Percentiles rank a stretch among this genome's conserved stretches.
phyloP scores from a whole-genome alignment of 2,888 invertebrate species.

The Oligia latruncula region DNA sequence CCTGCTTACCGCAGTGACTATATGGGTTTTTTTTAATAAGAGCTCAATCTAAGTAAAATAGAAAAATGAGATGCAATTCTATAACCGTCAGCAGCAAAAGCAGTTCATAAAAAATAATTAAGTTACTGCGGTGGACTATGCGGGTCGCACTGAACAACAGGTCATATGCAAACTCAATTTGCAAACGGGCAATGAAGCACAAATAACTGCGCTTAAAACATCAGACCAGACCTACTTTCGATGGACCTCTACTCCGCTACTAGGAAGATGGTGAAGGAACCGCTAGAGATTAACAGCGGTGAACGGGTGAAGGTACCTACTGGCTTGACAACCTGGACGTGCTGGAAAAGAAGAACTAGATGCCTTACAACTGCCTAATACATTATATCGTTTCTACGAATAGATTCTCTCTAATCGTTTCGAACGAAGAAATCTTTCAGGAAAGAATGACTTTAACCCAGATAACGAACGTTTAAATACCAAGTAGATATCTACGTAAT shows the following conservation, averaged over 20 bases:
- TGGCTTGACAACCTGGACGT: neutral
- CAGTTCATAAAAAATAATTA: neutral
- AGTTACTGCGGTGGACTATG: neutral
- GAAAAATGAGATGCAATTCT: neutral
- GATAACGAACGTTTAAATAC: slow-evolving; percentile 27
- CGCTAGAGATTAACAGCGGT: neutral
- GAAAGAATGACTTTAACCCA: slow-evolving; percentile 24
- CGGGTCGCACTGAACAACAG: neutral
- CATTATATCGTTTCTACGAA: too few relatives aligned
- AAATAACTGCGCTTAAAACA: neutral
- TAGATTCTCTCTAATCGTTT: slow-evolving; percentile 5
- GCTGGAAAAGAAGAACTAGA: neutral
- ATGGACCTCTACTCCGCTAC: neutral
- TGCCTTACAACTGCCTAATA: neutral
- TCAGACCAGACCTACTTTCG: neutral
- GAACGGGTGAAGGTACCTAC: neutral
- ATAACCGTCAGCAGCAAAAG: neutral
- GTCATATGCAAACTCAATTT: neutral
- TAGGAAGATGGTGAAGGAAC: too few relatives aligned
- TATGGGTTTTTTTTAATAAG: neutral
- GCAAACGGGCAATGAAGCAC: neutral
- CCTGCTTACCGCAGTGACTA: neutral
- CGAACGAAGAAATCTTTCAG: neutral
- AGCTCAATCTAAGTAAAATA: neutral
- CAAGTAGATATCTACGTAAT: slow-evolving; percentile 26